Conservation (phyloP, 2,113 vertebrate genomes). For the Lepus timidus region DNA sequence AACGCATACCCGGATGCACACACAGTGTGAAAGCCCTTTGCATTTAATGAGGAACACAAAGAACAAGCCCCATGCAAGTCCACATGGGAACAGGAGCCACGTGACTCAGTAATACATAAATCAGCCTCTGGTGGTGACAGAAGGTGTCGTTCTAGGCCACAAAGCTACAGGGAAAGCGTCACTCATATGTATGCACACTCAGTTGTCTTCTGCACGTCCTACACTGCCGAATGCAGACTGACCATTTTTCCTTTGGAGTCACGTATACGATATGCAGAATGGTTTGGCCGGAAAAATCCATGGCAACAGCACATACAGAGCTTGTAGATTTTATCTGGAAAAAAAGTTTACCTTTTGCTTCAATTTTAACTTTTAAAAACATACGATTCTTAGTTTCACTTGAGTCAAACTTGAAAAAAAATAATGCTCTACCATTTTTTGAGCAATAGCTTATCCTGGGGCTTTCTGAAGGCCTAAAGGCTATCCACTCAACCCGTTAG, state of each 20-base stretch:
- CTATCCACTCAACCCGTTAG: conserved; percentile 63
- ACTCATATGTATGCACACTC: conserved; percentile 18
- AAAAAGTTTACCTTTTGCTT: conserved; percentile 43
- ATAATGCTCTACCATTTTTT: background rate
- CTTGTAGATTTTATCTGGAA: conserved; percentile 65
- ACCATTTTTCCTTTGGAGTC: conserved; percentile 62
- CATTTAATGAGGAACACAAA: conserved; percentile 71
- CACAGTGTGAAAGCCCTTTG: conserved; percentile 66
- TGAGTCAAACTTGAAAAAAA: conserved; percentile 68
- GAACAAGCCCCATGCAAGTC: conserved; percentile 62
- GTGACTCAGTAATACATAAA: conserved; percentile 39
- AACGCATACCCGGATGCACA: conserved; percentile 64
- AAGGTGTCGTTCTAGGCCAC: conserved; percentile 28
- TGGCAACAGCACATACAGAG: conserved; percentile 75
- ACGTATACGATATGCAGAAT: conserved; percentile 75
- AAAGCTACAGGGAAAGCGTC: background rate
- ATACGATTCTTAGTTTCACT: conserved; percentile 67
- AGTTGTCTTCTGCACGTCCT: background rate
- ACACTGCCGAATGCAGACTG: background rate
- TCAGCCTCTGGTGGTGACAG: background rate
- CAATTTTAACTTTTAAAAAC: conserved; percentile 72
- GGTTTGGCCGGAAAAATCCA: conserved; percentile 69
- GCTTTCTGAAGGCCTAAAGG: conserved; percentile 73
- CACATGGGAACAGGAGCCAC: background rate
- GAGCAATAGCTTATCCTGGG: conserved; percentile 56